Base-by-base conservation (phyloP, 1,140 invertebrate species). In the Sarcophaga bullata region DNA sequence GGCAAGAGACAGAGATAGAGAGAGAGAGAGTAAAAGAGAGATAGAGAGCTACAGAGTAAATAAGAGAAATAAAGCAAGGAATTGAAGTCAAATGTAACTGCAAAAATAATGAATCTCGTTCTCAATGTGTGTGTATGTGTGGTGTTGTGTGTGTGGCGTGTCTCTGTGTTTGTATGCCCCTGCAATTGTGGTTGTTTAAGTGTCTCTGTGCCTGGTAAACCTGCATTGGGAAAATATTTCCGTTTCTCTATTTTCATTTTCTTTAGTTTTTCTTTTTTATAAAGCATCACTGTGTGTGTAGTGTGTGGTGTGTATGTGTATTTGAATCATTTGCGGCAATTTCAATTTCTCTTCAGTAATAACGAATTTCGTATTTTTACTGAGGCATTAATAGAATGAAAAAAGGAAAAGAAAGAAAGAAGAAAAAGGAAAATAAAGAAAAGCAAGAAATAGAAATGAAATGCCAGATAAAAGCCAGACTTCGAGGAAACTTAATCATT, bases 291-390 rank as follows among this genome's bases (percentile, higher is more conserved):
- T n/a, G n/a, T n/a, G n/a, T n/a, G n/a, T n/a, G n/a, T 37, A 37
- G 58, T 62, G 58, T 13, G 4, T 62, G 58, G 58, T 72, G 62
- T 72, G 62, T 6, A 15, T 15, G 6, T 46, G 13, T n/a, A 15
- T 76, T 62, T 62, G 62, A 52, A 48, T 46, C 48, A 78, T 48
- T 78, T 78, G 75, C 75, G 75, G 75, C 75, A 78, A 78, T 78
- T 78, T 78, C 75, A 52, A 50, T 78, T 78, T 78, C 75, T 78
- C 17, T 78, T 50, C 50, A 78, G 75, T 78, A 78, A 78, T 78
- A 78, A 78, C 48, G 50, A 19, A 78, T 37, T 37, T 4, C 1
- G 1, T 2, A 2, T 2, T 37, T 37, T 2, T 2, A 37, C 25
- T 37, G 1, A 37, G 25, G 25, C 25, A 37, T 37, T 37, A 37